These are phyloP conservation scores for Ischnus inquisitorius DNA, from an alignment of 2,888 invertebrate genomes.

Conservation along the genomic window DNA sequence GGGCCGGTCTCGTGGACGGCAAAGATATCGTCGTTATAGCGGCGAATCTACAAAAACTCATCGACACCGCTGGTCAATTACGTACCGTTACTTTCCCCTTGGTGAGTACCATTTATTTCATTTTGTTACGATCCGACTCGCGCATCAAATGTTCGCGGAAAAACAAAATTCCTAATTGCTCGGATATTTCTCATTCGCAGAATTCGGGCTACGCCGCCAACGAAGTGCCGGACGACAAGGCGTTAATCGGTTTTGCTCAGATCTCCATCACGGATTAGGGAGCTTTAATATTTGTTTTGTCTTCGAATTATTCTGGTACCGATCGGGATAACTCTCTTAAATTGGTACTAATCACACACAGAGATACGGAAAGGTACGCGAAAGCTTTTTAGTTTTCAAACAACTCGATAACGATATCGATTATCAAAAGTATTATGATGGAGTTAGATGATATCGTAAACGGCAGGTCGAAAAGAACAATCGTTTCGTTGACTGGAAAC, in stretches of 20 bases:
- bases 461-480: slow-evolving; percentile 22
- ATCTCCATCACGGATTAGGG: slow-evolving; percentile 95
- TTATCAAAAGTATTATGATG: slow-evolving; percentile 67
- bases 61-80: slow-evolving; percentile 90
- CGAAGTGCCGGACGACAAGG: slow-evolving; percentile 96
- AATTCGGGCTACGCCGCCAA: slow-evolving; percentile 90
- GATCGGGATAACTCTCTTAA: slow-evolving; percentile 73
- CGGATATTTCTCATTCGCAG: slow-evolving; percentile 84
- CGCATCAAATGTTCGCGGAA: not conserved
- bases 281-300: slow-evolving; percentile 43
- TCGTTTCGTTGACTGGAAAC: slow-evolving; percentile 36
- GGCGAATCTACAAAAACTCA: slow-evolving; percentile 95
- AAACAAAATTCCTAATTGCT: not conserved
- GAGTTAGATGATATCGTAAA: slow-evolving; percentile 37
- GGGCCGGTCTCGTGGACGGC: slow-evolving; percentile 97
- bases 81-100: slow-evolving; percentile 95
- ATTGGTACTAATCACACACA: slow-evolving; percentile 64
- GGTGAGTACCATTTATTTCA: slow-evolving; percentile 87
- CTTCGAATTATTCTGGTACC: slow-evolving; percentile 65
- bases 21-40: slow-evolving; percentile 97
- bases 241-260: slow-evolving; percentile 98
- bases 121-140: too few species aligned
- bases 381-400: slow-evolving; percentile 64
- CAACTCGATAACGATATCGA: slow-evolving; percentile 63
- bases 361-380: slow-evolving; percentile 53